phyloP scores from a whole-genome alignment of 2,113 vertebrate genomes.

The Lipotes vexillifer region DNA sequence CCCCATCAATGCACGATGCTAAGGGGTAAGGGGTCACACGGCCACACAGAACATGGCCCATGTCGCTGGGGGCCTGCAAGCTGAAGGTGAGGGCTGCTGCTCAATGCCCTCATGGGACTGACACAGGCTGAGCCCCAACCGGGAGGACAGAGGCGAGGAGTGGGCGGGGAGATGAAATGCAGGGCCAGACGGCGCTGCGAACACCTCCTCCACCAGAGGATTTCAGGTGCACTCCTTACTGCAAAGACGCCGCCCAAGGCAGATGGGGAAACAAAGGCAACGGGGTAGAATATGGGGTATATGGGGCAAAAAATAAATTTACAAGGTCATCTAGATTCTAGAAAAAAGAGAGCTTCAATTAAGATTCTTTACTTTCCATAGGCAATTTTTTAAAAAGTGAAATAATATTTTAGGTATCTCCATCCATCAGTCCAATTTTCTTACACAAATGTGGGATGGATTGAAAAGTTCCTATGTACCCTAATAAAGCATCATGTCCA shows the following conservation, averaged over 20 bases:
- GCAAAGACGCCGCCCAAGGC: background rate
- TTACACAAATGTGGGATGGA: fast-evolving
- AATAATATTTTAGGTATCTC: background rate
- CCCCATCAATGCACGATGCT: fast-evolving
- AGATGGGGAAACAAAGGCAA: background rate
- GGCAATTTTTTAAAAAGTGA: background rate
- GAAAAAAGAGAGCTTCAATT: background rate
- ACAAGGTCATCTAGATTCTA: background rate
- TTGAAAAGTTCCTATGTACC: background rate
- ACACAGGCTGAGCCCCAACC: background rate
- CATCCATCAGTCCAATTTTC: background rate
- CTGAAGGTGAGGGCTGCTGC: background rate
- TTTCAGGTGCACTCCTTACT: fast-evolving
- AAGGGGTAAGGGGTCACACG: background rate
- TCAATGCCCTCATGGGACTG: too few relatives aligned
- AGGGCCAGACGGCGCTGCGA: fast-evolving
- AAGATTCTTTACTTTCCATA: background rate
- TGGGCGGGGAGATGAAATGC: fast-evolving
- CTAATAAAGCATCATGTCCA: background rate
- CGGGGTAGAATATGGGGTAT: too few relatives aligned
- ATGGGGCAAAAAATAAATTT: background rate
- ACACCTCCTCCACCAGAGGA: background rate
- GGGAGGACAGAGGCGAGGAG: background rate
- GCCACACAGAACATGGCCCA: background rate
- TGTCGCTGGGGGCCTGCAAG: fast-evolving